Evolutionary conservation across 2,888 invertebrate genomes (phyloP).

Genomic region (Harpalus rufipes): DNA sequence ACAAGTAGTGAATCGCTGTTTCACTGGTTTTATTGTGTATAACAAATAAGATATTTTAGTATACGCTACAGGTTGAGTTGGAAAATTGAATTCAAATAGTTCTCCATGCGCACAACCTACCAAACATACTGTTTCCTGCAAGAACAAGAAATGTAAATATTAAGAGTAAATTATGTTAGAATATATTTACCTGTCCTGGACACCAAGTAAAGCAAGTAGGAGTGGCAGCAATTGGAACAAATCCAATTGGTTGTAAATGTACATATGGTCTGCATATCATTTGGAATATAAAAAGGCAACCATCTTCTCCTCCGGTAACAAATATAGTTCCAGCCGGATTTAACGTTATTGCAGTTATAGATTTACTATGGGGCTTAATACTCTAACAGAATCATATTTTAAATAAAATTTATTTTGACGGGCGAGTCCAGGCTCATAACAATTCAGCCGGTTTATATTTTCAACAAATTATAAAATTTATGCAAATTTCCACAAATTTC

Average conservation of each 20-base stretch:
- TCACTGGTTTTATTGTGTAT: constrained; percentile 73
- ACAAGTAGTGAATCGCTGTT: constrained; percentile 79
- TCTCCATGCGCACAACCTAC: constrained; percentile 80
- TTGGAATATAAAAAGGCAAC: constrained; percentile 83
- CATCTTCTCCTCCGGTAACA: constrained; percentile 84
- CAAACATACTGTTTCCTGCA: constrained; percentile 76
- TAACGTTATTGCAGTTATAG: constrained; percentile 82
- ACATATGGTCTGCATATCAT: constrained; percentile 72
- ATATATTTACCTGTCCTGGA: constrained; percentile 77
- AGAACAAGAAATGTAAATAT: background rate
- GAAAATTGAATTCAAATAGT: constrained; percentile 79
- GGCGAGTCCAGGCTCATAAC: too few species aligned
- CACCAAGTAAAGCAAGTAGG: constrained; percentile 86
- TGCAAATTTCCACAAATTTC: too few species aligned
- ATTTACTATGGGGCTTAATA: constrained; percentile 84
- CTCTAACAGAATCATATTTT: constrained; percentile 73
- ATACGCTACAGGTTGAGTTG: constrained; percentile 75
- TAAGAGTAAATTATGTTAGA: too few species aligned
- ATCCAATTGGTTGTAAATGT: constrained; percentile 83
- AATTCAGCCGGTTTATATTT: too few species aligned
- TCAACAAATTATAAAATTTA: too few species aligned
- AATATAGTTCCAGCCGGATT: constrained; percentile 81
- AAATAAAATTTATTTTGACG: too few species aligned
- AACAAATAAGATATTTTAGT: constrained; percentile 78
- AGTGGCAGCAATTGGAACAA: constrained; percentile 81